Conservation (phyloP, 2,113 vertebrate genomes). For the Centrocercus urophasianus region DNA sequence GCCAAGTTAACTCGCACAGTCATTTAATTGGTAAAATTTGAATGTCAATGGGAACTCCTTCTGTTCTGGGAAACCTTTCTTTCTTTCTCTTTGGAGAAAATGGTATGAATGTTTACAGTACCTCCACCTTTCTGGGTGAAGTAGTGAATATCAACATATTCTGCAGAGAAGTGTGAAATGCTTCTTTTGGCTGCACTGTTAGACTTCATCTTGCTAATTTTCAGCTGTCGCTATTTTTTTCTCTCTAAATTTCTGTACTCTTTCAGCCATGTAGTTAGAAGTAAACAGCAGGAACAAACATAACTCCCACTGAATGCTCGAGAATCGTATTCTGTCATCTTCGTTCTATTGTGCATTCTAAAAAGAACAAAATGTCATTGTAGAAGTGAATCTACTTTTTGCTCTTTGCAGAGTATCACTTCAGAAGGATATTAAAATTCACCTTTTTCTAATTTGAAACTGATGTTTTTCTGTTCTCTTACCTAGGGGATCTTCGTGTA, state of each 20-base stretch:
- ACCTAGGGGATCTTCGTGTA: background rate
- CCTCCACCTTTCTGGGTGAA: background rate
- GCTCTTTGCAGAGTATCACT: background rate
- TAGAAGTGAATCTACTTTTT: background rate
- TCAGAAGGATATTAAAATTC: background rate
- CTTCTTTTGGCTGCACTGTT: background rate
- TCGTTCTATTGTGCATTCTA: background rate
- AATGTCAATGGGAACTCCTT: background rate
- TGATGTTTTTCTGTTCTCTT: background rate
- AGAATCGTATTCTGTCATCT: background rate
- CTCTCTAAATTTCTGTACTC: background rate
- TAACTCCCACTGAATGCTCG: background rate
- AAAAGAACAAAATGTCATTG: background rate
- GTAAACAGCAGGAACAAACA: background rate
- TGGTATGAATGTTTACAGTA: background rate
- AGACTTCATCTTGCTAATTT: background rate
- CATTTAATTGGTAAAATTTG: background rate
- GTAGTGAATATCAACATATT: slow-evolving; percentile 19
- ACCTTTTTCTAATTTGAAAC: background rate
- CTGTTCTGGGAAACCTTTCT: background rate
- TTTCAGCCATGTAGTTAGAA: background rate
- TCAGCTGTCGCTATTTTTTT: background rate
- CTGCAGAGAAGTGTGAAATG: slow-evolving; percentile 1
- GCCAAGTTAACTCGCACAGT: background rate
- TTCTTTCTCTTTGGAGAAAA: background rate